Evolutionary conservation across 2,113 vertebrate genomes (phyloP), one percentile per base, ranked within the genome.

Genomic region (Hippoglossus stenolepis): DNA sequence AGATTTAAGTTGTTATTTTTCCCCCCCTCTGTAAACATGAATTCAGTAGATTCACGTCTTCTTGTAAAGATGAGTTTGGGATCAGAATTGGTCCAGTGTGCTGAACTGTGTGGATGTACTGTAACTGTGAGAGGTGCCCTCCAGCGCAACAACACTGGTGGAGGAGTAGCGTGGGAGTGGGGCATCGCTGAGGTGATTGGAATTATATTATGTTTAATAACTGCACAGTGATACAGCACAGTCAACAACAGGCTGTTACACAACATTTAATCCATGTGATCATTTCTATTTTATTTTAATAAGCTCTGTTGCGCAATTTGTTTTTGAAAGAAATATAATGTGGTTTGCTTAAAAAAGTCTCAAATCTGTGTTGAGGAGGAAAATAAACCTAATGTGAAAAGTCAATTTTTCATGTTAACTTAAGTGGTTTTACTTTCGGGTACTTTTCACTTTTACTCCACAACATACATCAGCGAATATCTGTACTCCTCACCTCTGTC

Each of bases 121-220:
- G 2, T 10, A 20, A 38, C 53, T 28, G 21, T 26, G 17, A 35
- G 54, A 60, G 62, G 53, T 59, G 67, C 73, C 63, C 72, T 59
- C 62, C 51, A 67, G 81, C 75, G 47, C 24, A 31, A n/a, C 24
- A 31, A n/a, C 17, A 68, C 28, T 23, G 21, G 56, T 57, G 66
- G 66, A 79, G 73, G 58, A 77, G 53, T 65, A 20, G 43, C 17
- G 78, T 73, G 69, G 77, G 73, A 69, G 73, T 53, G 49, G 38
- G 71, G 64, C 13, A 40, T 68, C 24, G 24, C 0, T 13, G n/a
- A 58, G 58, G n/a, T 12, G 31, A 65, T 68, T 62, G 9, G 62
- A 59, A 72, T 54, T 58, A 31, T 26, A 47, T 9, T 70, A 47
- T 54, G 20, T 54, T 54, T 54, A 21, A 54, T 54, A 54, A 54